Conservation (phyloP, 2,113 vertebrate species). For the Neodontobutis hainanensis region DNA sequence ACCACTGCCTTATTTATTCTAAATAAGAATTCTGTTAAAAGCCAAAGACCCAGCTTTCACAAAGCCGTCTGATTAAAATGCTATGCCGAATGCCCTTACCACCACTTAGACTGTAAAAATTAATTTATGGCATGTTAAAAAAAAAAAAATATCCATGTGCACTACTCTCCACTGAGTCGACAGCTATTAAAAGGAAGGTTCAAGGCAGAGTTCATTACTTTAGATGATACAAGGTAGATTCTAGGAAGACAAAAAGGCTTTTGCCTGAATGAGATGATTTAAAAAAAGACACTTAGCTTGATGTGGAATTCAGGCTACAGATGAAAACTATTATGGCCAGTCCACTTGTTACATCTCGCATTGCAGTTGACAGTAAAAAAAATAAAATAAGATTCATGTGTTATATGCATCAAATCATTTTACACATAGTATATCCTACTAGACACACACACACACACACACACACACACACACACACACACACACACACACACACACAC, state of each 20-base stretch:
- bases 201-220: slow-evolving; percentile 75
- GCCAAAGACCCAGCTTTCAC: slow-evolving; percentile 37
- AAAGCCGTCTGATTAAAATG: slow-evolving; percentile 57
- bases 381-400: slow-evolving; percentile 17
- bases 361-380: neutral
- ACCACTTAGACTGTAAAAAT: slow-evolving; percentile 45
- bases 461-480: too few relatives aligned
- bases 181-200: slow-evolving; percentile 75
- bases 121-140: slow-evolving; percentile 53
- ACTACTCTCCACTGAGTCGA: slow-evolving; percentile 49
- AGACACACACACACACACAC: too few relatives aligned
- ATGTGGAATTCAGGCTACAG: slow-evolving; percentile 19
- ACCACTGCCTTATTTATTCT: slow-evolving; percentile 57
- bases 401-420: slow-evolving; percentile 7
- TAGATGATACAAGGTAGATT: slow-evolving; percentile 18
- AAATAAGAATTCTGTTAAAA: slow-evolving; percentile 62
- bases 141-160: neutral
- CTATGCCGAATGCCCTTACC: slow-evolving; percentile 25
- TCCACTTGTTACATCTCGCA: slow-evolving; percentile 20
- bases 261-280: slow-evolving; percentile 39
- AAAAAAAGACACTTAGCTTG: slow-evolving; percentile 41
- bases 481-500: too few relatives aligned
- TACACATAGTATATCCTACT: slow-evolving; percentile 5
- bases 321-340: slow-evolving; percentile 37
- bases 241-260: slow-evolving; percentile 38